Conservation (phyloP, 2,888 invertebrate species). For the Lasioglossum marginatum region DNA sequence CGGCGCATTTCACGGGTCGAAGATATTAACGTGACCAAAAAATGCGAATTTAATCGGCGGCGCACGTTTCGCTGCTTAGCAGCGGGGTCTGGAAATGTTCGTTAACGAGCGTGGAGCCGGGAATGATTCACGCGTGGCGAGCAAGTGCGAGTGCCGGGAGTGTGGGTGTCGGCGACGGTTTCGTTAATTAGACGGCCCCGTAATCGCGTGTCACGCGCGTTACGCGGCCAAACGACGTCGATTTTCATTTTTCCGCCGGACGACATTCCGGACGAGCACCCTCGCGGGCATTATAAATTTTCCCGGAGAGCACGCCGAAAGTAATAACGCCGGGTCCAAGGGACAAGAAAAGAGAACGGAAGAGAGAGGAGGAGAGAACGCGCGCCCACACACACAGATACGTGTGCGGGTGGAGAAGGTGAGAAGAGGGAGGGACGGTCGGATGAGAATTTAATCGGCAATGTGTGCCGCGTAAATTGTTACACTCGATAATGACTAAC, state of each 20-base stretch:
- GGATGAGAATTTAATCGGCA: conserved; percentile 56
- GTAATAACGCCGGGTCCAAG: conserved; percentile 56
- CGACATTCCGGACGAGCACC: conserved; percentile 38
- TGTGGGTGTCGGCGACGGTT: neutral
- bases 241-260: conserved; percentile 33
- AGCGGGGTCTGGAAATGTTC: neutral
- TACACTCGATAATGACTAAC: conserved; percentile 45
- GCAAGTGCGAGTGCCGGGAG: neutral
- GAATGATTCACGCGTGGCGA: conserved; percentile 2
- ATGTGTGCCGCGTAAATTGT: conserved; percentile 51
- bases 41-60: conserved; percentile 40
- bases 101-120: conserved; percentile 23
- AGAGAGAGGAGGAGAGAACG: neutral
- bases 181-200: conserved; percentile 40
- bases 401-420: neutral
- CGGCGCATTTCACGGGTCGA: conserved; percentile 10
- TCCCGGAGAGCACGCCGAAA: conserved; percentile 54
- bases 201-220: conserved; percentile 26
- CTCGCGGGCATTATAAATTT: conserved; percentile 47
- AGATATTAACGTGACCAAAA: conserved; percentile 33
- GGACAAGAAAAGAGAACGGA: neutral
- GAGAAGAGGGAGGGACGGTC: neutral
- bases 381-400: neutral
- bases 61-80: conserved; percentile 6
- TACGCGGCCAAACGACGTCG: conserved; percentile 26